Evolutionary conservation across 2,888 invertebrate genomes (phyloP).

Genomic region (Syritta pipiens): DNA sequence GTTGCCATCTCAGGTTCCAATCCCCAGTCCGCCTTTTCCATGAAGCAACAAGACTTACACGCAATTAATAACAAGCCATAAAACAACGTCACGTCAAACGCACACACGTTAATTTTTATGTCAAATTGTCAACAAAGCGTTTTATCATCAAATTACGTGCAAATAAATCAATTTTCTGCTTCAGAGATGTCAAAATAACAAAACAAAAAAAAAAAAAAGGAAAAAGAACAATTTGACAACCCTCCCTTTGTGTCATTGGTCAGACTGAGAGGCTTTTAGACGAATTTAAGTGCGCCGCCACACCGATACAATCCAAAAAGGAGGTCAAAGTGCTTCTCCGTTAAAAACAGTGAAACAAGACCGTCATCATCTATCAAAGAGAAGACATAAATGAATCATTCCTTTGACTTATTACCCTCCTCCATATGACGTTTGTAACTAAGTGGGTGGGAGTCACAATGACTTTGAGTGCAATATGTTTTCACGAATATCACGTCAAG

Average conservation of each 20-base stretch:
- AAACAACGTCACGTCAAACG: constrained; percentile 29
- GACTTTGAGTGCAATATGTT: constrained; percentile 43
- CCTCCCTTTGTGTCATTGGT: background rate
- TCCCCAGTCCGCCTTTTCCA: too few species aligned
- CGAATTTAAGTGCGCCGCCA: constrained; percentile 1
- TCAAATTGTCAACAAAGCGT: constrained; percentile 45
- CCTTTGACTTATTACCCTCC: constrained; percentile 36
- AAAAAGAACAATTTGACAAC: background rate
- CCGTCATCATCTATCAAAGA: constrained; percentile 23
- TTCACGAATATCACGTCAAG: constrained; percentile 29
- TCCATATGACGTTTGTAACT: background rate
- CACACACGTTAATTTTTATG: constrained; percentile 28
- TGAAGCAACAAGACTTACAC: constrained; percentile 2
- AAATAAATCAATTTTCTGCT: constrained; percentile 58
- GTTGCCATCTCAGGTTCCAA: too few species aligned
- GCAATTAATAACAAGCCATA: constrained; percentile 24
- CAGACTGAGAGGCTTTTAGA: constrained; percentile 23
- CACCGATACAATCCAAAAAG: background rate
- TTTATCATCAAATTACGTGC: constrained; percentile 59
- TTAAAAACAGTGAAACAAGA: constrained; percentile 12
- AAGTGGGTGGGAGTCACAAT: constrained; percentile 9
- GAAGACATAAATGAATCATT: constrained; percentile 46
- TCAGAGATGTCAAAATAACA: background rate
- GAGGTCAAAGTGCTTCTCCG: background rate
- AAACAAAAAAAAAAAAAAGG: background rate